Evolutionary conservation across 92 coral and sea anemone genomes (phyloP).

Genomic region (Zoanthus gigantus): DNA sequence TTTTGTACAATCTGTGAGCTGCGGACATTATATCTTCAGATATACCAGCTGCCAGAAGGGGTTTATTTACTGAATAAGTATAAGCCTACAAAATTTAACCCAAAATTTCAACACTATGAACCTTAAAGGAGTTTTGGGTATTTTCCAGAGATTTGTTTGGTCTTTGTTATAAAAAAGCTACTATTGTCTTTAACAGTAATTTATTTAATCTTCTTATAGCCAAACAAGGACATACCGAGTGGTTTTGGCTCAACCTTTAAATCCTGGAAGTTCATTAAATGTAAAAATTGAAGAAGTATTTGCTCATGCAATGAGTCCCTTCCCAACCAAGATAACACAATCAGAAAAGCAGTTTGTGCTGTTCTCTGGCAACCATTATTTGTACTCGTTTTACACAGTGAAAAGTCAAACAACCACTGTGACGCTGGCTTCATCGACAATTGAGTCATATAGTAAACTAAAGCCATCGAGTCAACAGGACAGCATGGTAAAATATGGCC

Average conservation of each 20-base stretch:
- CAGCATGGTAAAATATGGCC: constrained; percentile 86
- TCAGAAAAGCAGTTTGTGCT: constrained; percentile 92
- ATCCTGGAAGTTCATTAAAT: constrained; percentile 73
- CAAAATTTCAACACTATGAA: too few species aligned
- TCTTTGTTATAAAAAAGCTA: too few species aligned
- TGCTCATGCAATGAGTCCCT: constrained; percentile 92
- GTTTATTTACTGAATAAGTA: too few species aligned
- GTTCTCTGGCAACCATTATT: constrained; percentile 94
- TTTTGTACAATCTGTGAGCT: too few species aligned
- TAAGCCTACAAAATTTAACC: too few species aligned
- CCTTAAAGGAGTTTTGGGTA: too few species aligned
- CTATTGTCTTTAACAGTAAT: too few species aligned
- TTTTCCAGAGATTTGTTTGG: too few species aligned
- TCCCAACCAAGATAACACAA: constrained; percentile 89
- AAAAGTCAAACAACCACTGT: constrained; percentile 89
- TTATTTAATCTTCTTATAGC: constrained; percentile 44
- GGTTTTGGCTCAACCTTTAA: constrained; percentile 66
- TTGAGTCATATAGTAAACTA: constrained; percentile 89
- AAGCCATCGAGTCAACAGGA: constrained; percentile 90
- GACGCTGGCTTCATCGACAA: constrained; percentile 82
- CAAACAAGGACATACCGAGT: constrained; percentile 77
- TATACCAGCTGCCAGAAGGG: too few species aligned
- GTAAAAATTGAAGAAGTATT: constrained; percentile 82
- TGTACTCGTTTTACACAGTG: constrained; percentile 78
- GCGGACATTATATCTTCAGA: too few species aligned